Evolutionary conservation across 2,113 vertebrate genomes (phyloP), one percentile per base, ranked within the genome.

Genomic region (Gymnarchus niloticus): DNA sequence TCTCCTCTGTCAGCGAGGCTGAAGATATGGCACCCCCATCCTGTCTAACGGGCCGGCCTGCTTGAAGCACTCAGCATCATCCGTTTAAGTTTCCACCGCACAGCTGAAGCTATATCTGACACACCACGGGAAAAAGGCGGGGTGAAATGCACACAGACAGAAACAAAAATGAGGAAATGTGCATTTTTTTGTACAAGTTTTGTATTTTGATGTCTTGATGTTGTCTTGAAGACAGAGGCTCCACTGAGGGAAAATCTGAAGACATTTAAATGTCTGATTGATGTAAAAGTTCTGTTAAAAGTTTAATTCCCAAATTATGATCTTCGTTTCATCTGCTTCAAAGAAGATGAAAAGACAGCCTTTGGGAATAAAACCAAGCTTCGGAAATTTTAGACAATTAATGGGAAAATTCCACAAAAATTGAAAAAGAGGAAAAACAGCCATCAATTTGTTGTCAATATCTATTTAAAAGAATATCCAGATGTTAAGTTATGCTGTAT

Each of bases 291-390:
- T 91, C 87, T 91, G 90, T 90, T 90, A 89, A 91, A 93, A 93
- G 92, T 92, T 91, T 88, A 88, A 85, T 90, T 90, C 90, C 90
- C 89, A 93, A 94, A 93, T 95, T 92, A 93, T 88, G 89, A 89
- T 91, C 91, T 91, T 91, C 88, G 87, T 93, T 93, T 93, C 90
- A 92, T 80, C 37, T 89, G 87, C 91, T 93, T 93, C 87, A 89
- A 89, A 93, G 88, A 91, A 90, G 91, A 90, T 91, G 90, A 87
- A 87, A 90, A 92, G 90, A 12, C n/a, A 46, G 23, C 91, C 90
- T 91, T 91, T 89, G 86, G 89, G 92, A 91, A 86, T 83, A 84
- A 86, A 49, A 84, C 89, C 69, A 85, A 81, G 84, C 89, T 87
- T 85, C 88, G 88, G 90, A 91, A 88, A 89, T 88, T 91, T 92